Evolutionary conservation across 2,888 invertebrate genomes (phyloP).

Genomic region (Pachycephus smyrnensis): DNA sequence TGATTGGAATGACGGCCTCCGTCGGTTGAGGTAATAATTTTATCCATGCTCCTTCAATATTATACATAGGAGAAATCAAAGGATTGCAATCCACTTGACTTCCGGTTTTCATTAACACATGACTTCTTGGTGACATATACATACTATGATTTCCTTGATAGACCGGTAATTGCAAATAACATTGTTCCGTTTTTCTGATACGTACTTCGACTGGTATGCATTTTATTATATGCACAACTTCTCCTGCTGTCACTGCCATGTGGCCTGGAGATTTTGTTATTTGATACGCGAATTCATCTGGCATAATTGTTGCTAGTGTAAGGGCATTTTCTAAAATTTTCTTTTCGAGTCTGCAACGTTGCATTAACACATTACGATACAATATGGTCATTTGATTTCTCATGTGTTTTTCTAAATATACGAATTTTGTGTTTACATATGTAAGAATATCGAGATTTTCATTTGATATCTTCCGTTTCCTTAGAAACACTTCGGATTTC

Average conservation of each 20-base stretch:
- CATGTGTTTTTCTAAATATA: constrained; percentile 22
- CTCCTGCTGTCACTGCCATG: constrained; percentile 23
- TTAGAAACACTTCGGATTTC: neutral
- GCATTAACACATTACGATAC: constrained; percentile 18
- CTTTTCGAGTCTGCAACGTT: constrained; percentile 22
- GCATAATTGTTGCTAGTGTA: constrained; percentile 21
- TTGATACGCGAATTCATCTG: constrained; percentile 25
- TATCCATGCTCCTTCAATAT: constrained; percentile 24
- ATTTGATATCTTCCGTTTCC: neutral
- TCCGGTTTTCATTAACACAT: constrained; percentile 22
- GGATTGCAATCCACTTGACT: constrained; percentile 24
- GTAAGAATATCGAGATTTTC: constrained; percentile 23
- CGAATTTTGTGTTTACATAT: constrained; percentile 27
- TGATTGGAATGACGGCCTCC: constrained; percentile 2
- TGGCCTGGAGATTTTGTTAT: constrained; percentile 28
- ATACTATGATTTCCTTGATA: constrained; percentile 8
- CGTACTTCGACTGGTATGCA: constrained; percentile 23
- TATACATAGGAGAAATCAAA: constrained; percentile 23
- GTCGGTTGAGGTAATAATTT: constrained; percentile 5
- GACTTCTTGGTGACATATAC: constrained; percentile 24
- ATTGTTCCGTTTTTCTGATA: constrained; percentile 18
- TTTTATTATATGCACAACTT: constrained; percentile 28
- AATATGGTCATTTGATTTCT: constrained; percentile 17
- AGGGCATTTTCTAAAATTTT: constrained; percentile 25
- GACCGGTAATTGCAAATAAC: constrained; percentile 26